phyloP scores from a whole-genome alignment of 2,797 vertebrate genomes.

The Alca torda region DNA sequence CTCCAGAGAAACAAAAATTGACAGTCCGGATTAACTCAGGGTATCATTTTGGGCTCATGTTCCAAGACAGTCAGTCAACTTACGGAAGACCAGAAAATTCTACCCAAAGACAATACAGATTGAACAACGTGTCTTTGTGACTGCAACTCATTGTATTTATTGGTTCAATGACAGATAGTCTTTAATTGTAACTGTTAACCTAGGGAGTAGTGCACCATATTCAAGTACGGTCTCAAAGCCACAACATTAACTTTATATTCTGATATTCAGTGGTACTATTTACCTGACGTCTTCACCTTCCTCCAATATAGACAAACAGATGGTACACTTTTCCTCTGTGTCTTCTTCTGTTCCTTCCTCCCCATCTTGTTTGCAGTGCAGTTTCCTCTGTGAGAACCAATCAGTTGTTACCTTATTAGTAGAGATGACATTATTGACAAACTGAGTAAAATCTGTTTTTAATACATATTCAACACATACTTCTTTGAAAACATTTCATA shows the following conservation, averaged over 20 bases:
- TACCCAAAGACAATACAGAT: not conserved
- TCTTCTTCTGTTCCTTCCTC: constrained; percentile 97
- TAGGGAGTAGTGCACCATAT: not conserved
- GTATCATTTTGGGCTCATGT: not conserved
- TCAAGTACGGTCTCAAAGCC: not conserved
- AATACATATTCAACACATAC: constrained; percentile 50
- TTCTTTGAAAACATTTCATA: constrained; percentile 19
- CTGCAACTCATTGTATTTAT: not conserved
- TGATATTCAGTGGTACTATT: not conserved
- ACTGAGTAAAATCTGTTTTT: constrained; percentile 77
- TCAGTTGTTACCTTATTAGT: constrained; percentile 89
- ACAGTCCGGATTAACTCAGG: not conserved
- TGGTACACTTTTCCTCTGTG: constrained; percentile 99
- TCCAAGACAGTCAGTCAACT: not conserved
- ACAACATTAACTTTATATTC: not conserved
- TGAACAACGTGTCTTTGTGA: not conserved
- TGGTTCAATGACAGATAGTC: not conserved
- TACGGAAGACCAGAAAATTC: not conserved
- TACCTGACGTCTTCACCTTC: constrained; percentile 98
- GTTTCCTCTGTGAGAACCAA: constrained; percentile 97
- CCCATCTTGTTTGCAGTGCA: constrained; percentile 95
- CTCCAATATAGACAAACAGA: constrained; percentile 98
- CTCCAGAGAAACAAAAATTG: not conserved
- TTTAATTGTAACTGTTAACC: not conserved
- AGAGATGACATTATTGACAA: constrained; percentile 87